phyloP scores from a whole-genome alignment of 2,113 vertebrate genomes.

The Noturus placidus region DNA sequence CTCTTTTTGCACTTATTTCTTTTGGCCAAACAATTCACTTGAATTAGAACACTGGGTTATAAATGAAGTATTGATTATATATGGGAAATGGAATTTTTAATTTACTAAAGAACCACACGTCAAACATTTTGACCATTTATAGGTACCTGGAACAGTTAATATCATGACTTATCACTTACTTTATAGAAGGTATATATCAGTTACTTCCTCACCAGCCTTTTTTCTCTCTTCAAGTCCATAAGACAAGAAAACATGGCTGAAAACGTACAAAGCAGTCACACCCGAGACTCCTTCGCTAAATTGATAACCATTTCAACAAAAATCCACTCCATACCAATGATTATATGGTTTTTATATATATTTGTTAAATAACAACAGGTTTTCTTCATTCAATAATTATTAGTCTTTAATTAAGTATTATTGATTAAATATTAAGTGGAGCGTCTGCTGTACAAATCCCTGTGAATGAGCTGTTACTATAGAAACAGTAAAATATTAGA shows the following conservation, averaged over 20 bases:
- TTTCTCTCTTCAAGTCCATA: not conserved
- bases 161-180: not conserved
- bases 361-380: not conserved
- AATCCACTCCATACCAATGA: not conserved
- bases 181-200: not conserved
- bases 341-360: not conserved
- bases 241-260: not conserved
- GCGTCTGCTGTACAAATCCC: not conserved
- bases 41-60: not conserved
- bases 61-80: not conserved
- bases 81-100: not conserved
- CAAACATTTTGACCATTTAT: not conserved
- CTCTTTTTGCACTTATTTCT: constrained; percentile 46
- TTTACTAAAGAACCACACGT: not conserved
- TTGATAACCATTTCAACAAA: not conserved
- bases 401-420: not conserved
- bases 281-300: not conserved
- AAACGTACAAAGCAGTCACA: not conserved
- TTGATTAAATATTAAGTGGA: not conserved
- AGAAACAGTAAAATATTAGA: not conserved
- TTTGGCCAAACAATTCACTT: constrained; percentile 27
- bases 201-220: not conserved
- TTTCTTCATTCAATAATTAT: not conserved
- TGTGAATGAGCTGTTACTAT: not conserved
- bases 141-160: not conserved